Conservation (phyloP, 1,140 invertebrate species). For the Capitella teleta region DNA sequence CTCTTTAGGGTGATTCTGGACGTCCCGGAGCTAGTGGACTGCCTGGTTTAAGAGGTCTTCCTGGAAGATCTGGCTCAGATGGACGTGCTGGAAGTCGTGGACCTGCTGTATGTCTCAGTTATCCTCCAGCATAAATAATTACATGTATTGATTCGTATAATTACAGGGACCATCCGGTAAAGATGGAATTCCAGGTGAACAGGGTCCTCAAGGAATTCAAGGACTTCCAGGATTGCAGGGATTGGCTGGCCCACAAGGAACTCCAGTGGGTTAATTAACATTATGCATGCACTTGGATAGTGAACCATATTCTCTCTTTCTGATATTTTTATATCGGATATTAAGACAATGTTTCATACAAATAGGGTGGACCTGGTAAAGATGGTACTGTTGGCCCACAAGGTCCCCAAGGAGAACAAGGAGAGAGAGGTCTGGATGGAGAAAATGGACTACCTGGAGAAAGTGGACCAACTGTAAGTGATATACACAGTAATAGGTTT, state of each 20-base stretch:
- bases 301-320: background rate
- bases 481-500: background rate
- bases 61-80: too few relatives aligned
- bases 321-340: background rate
- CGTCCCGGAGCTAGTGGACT: too few relatives aligned
- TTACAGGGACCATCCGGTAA: constrained; percentile 16
- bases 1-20: too few relatives aligned
- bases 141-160: constrained; percentile 1
- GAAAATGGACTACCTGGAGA: constrained; percentile 7
- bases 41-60: too few relatives aligned
- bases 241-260: constrained; percentile 21
- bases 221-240: constrained; percentile 22
- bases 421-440: constrained; percentile 13
- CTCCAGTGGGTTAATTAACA: constrained; percentile 7
- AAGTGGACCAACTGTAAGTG: background rate
- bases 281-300: background rate
- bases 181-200: constrained; percentile 28
- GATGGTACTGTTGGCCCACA: constrained; percentile 9
- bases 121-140: background rate
- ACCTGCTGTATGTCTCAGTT: background rate
- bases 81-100: too few relatives aligned
- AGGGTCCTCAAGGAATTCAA: constrained; percentile 1
- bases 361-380: constrained; percentile 12
- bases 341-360: background rate
- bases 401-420: constrained; percentile 5